A percentile compares a stretch with the other conserved stretches of the same genome.
phyloP scores from a whole-genome alignment of 2,797 vertebrate species.

The Emydoidea blandingii region DNA sequence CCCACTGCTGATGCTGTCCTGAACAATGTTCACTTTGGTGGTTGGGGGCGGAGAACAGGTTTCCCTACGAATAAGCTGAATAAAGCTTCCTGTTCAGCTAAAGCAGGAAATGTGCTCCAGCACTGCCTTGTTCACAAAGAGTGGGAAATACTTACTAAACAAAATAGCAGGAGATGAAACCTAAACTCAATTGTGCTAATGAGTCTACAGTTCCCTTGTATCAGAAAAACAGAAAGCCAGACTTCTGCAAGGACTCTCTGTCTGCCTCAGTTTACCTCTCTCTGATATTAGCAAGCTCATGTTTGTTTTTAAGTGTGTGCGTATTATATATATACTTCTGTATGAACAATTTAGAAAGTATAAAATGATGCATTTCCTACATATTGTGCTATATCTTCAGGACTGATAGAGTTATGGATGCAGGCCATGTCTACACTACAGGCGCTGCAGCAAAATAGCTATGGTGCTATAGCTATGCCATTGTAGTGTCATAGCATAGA shows the following conservation, averaged over 20 bases:
- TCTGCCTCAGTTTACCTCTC: not conserved
- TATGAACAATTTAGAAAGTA: not conserved
- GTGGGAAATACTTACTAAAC: conserved; percentile 71
- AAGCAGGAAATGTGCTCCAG: conserved; percentile 71
- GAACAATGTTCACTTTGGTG: conserved; percentile 57
- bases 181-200: conserved; percentile 56
- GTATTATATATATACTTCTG: not conserved
- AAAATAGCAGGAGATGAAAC: conserved; percentile 67
- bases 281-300: not conserved
- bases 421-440: not conserved
- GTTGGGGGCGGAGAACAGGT: conserved; percentile 43
- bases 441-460: not conserved
- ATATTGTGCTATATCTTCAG: not conserved
- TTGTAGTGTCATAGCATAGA: not conserved
- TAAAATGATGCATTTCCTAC: not conserved
- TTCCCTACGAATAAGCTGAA: conserved; percentile 71
- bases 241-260: not conserved
- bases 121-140: conserved; percentile 55
- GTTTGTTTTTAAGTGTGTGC: not conserved
- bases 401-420: not conserved
- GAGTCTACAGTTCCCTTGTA: not conserved
- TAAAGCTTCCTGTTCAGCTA: conserved; percentile 58
- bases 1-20: not conserved
- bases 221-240: conserved; percentile 35
- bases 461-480: not conserved